Base-by-base conservation (phyloP, 92 coral and sea anemone genomes). In the Umimayanthus chanpuru region DNA sequence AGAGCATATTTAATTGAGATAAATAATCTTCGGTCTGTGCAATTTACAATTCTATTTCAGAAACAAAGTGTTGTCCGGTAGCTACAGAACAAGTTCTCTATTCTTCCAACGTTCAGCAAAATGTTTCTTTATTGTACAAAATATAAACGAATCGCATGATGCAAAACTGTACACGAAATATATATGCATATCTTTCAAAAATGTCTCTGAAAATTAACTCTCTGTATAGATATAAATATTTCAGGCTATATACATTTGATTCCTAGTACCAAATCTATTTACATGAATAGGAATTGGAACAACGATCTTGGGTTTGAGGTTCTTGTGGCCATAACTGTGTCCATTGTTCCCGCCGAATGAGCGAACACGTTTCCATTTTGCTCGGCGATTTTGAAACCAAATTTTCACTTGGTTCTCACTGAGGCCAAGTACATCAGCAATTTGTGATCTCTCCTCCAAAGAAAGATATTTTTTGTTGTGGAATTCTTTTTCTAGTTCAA, bases 361-460 rank as follows among this genome's bases (percentile, higher is more conserved):
- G 20, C 99, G 93, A 26, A 97, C 98, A n/a, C 99, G 94, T 70
- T 97, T 97, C 99, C 99, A 97, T 80, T 97, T 97, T n/a, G 99
- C 99, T 15, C 99, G 93, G 58, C 99, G 93, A 79, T 97, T 97
- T 91, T 97, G 99, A 86, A 97, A 97, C 99, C 99, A 97, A 77
- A 97, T 97, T 92, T 97, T 97, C 65, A 97, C 99, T 92, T 97
- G 99, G 29, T 95, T 98, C 80, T 97, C 99, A 16, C 97, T 92
- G 15, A 97, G 93, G 74, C 94, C 92, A 58, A 97, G 91, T 82
- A 93, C 92, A 66, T 92, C 92, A 6, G 99, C 99, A 89, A 97
- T 97, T 49, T 90, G 95, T 6, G 99, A 97, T 80, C 99, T 89
- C 79, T 97, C 99, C 82, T 97, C 99, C 78, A 97, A 90, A 14